phyloP scores from a whole-genome alignment of 2,888 invertebrate genomes.

The Buathra laborator region DNA sequence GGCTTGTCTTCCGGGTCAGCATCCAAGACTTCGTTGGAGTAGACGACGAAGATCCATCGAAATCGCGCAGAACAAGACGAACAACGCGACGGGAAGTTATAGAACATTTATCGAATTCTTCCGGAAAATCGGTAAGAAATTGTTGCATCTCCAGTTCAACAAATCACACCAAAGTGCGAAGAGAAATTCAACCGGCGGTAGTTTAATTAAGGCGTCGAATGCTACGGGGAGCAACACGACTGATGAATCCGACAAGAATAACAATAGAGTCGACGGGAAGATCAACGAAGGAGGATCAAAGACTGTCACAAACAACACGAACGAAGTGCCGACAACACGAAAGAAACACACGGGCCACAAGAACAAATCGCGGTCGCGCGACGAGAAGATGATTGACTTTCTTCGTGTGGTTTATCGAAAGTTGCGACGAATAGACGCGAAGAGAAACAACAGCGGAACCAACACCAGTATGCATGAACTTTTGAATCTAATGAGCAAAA shows the following conservation, averaged over 20 bases:
- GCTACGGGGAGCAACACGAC: slow-evolving; percentile 16
- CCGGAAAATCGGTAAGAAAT: slow-evolving; percentile 81
- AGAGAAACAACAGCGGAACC: slow-evolving; percentile 77
- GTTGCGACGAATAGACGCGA: slow-evolving; percentile 81
- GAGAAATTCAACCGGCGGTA: slow-evolving; percentile 9
- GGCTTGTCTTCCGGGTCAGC: slow-evolving; percentile 94
- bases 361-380: slow-evolving; percentile 78
- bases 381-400: slow-evolving; percentile 83
- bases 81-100: slow-evolving; percentile 70
- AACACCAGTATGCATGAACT: slow-evolving; percentile 84
- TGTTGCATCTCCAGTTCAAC: slow-evolving; percentile 81
- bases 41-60: slow-evolving; percentile 88
- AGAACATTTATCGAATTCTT: slow-evolving; percentile 83
- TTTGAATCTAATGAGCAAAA: slow-evolving; percentile 82
- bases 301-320: slow-evolving; percentile 51
- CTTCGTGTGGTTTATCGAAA: slow-evolving; percentile 82
- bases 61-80: slow-evolving; percentile 30
- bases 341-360: slow-evolving; percentile 73
- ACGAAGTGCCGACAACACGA: slow-evolving; percentile 58
- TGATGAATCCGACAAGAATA: slow-evolving; percentile 66
- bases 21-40: slow-evolving; percentile 94
- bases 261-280: slow-evolving; percentile 64
- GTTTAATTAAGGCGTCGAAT: not conserved
- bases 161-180: slow-evolving; percentile 75
- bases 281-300: slow-evolving; percentile 49